Base-by-base conservation (phyloP, 2,888 invertebrate genomes). In the Athrips mouffetella region DNA sequence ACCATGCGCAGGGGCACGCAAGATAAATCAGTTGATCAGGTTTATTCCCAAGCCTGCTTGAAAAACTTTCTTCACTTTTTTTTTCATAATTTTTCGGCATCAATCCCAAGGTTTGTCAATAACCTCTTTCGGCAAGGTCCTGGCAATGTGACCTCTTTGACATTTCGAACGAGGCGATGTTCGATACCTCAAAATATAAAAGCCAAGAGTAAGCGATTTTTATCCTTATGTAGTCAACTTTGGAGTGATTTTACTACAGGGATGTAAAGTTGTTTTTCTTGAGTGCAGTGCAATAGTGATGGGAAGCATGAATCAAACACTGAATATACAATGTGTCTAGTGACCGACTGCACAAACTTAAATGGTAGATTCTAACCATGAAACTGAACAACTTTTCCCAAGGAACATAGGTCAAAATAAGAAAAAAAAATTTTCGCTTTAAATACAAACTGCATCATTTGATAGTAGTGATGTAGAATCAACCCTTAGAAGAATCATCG, bases 101-200 rank as follows among this genome's bases (percentile, higher is more conserved):
- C 7, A 42, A 11, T 44, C 31, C 31, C 44, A 44, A 44, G 44
- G 44, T 16, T 31, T 21, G 44, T 13, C 44, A 44, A 16, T 35
- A 45, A 45, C 45, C 45, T 35, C 11, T 35, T 13, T 2, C n/a
- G 16, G n/a, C 51, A 51, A 48, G 51, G 51, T 45, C 41, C 41
- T 7, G 11, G 8, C 45, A 51, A 51, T 29, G 51, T 51, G 51
- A 51, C 51, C 29, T 11, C 33, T 42, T 47, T 45, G 51, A 51
- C 51, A 48, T 51, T 51, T 27, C 16, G 20, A 27, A 18, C 29
- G 48, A 27, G 46, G 48, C 23, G 25, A 39, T 15, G n/a, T n/a
- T 10, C n/a, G 21, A 4, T 18, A 45, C 11, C n/a, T 25, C 31
- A 23, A 49, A 49, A 42, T 20, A 35, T 41, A 11, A 39, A 39